Evolutionary conservation across 2,888 invertebrate species (phyloP).

Genomic region (Amphiduros pacificus): DNA sequence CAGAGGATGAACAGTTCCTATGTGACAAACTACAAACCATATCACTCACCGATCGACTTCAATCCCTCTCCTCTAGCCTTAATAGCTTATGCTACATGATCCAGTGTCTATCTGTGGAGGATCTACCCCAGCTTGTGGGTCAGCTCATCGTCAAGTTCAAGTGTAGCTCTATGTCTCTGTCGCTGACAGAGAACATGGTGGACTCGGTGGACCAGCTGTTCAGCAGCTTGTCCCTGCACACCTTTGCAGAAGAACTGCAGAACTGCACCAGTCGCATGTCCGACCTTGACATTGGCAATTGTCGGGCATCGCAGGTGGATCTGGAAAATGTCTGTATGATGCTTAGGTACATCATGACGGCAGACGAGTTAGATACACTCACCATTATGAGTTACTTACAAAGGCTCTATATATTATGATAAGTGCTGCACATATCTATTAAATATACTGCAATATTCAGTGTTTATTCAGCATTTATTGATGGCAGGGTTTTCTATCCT

Average conservation of each 20-base stretch:
- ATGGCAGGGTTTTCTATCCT: neutral
- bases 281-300: neutral
- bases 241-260: neutral
- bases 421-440: neutral
- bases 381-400: neutral
- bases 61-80: neutral
- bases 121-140: neutral
- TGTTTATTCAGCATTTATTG: neutral
- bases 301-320: neutral
- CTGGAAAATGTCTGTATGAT: neutral
- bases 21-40: conserved; percentile 10
- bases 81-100: neutral
- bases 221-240: neutral
- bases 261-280: neutral
- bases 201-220: conserved; percentile 1
- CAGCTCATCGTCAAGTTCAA: neutral
- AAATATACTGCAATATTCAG: neutral
- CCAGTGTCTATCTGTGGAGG: neutral
- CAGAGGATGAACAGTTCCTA: conserved; percentile 4
- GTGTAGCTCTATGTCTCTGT: neutral
- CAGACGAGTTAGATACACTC: neutral
- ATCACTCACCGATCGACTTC: neutral
- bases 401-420: neutral
- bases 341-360: neutral
- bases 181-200: neutral